Evolutionary conservation across 2,113 vertebrate genomes (phyloP).

Genomic region (Megalops atlanticus): DNA sequence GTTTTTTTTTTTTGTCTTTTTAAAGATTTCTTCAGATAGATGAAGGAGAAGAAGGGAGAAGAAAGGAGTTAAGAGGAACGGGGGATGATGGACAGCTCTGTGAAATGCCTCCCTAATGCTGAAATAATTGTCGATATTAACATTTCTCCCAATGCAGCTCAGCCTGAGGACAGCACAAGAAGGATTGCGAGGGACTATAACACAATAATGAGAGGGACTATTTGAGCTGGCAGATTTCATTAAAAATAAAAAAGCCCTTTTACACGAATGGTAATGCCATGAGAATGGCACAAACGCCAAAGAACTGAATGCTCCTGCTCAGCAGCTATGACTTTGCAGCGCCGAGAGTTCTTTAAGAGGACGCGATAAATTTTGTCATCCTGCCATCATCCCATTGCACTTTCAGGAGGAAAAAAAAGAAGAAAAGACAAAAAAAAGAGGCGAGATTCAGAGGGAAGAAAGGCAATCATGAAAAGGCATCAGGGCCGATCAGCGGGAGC

Average conservation of each 20-base stretch:
- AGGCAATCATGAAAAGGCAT: not conserved
- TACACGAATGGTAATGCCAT: not conserved
- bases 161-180: not conserved
- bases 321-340: not conserved
- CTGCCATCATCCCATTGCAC: not conserved
- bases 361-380: not conserved
- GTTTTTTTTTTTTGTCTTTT: not conserved
- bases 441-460: not conserved
- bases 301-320: not conserved
- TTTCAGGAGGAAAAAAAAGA: no score
- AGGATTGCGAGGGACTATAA: not conserved
- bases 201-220: slow-evolving; percentile 20
- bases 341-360: not conserved
- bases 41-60: not conserved
- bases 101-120: not conserved
- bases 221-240: slow-evolving; percentile 21
- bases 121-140: slow-evolving; percentile 16
- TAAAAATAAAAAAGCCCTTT: slow-evolving; percentile 21
- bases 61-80: not conserved
- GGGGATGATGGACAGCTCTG: not conserved
- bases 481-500: not conserved
- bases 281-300: not conserved
- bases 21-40: not conserved
- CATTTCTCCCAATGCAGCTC: not conserved
- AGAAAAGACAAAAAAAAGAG: not conserved